These are phyloP conservation scores for Centropus bengalensis DNA, from an alignment of 2,113 vertebrate species.

Conservation along the genomic window DNA sequence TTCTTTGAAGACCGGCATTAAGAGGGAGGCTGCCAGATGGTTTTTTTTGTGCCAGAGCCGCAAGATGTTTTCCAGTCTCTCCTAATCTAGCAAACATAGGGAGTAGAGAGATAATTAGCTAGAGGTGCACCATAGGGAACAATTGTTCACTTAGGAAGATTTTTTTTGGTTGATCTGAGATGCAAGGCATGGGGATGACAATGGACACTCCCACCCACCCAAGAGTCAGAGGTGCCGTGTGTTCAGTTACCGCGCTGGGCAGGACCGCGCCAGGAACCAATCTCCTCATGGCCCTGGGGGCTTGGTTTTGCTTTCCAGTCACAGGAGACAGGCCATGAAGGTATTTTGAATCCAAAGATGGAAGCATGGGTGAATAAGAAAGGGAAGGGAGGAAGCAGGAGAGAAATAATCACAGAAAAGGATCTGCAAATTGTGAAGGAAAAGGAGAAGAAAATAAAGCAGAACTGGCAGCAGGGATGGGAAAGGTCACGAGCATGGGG, in stretches of 20 bases:
- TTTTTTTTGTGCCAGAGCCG: neutral
- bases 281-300: too few species aligned
- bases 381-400: neutral
- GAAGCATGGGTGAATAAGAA: neutral
- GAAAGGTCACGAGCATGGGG: neutral
- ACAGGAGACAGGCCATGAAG: neutral
- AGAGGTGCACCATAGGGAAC: neutral
- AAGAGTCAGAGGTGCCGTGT: neutral
- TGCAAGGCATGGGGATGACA: neutral
- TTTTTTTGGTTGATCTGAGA: neutral
- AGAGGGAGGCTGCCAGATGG: neutral
- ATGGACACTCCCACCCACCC: neutral
- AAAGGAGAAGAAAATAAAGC: neutral
- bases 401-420: neutral
- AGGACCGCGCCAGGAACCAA: neutral
- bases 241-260: neutral
- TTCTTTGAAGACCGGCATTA: neutral
- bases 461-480: accelerated
- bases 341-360: neutral
- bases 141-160: neutral
- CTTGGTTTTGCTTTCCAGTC: neutral
- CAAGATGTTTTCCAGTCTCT: neutral
- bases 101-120: neutral
- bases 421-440: neutral
- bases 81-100: neutral